phyloP scores from a whole-genome alignment of 2,113 vertebrate genomes.

The Panthera uncia region DNA sequence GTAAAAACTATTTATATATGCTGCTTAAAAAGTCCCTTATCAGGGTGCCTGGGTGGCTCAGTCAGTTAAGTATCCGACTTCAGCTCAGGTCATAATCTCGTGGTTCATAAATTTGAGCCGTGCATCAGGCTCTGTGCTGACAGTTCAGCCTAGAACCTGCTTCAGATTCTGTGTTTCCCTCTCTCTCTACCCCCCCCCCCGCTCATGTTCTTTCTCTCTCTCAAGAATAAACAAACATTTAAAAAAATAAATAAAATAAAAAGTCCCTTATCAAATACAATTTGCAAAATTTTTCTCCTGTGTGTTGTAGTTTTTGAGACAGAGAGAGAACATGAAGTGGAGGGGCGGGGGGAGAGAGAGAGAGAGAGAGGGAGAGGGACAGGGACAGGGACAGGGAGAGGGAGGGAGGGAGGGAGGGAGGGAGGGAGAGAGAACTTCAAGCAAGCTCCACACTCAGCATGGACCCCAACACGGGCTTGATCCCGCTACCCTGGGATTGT shows the following conservation, averaged over 20 bases:
- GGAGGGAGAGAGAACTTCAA: too few species aligned
- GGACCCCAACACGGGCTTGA: too few species aligned
- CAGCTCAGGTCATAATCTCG: background rate
- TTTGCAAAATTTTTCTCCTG: background rate
- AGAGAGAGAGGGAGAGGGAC: too few species aligned
- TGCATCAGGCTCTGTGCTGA: background rate
- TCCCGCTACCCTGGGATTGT: too few species aligned
- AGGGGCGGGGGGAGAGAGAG: rapidly evolving
- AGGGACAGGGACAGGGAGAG: rapidly evolving
- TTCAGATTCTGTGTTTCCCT: background rate
- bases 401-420: too few species aligned
- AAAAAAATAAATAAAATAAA: background rate
- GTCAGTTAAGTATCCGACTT: background rate
- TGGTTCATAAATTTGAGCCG: background rate
- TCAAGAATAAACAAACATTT: background rate
- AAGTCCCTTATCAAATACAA: background rate
- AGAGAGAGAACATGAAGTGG: too few species aligned
- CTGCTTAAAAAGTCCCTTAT: background rate
- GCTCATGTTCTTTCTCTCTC: background rate
- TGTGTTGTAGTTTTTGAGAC: background rate
- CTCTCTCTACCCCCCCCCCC: background rate
- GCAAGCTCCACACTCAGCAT: too few species aligned
- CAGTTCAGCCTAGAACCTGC: background rate
- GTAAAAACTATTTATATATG: background rate
- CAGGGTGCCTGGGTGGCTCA: background rate